Percentiles rank a stretch among this genome's conserved stretches.
These are phyloP conservation scores for Megaptera novaeangliae DNA, from an alignment of 2,113 vertebrate genomes.

Conservation along the genomic window DNA sequence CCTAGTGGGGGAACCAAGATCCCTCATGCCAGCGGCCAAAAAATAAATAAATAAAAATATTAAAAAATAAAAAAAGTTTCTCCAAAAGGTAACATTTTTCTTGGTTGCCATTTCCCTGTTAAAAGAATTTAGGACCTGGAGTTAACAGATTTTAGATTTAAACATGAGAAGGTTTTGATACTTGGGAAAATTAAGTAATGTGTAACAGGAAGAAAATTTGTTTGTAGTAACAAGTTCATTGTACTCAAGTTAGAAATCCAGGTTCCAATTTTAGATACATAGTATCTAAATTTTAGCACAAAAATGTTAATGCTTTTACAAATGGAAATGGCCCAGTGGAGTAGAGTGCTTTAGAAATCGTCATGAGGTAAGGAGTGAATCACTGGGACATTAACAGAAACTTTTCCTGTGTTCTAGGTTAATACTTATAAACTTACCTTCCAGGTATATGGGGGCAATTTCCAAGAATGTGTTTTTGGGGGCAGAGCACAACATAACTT, in stretches of 20 bases:
- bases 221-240: neutral
- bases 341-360: neutral
- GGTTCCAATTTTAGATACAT: neutral
- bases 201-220: neutral
- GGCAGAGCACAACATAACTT: neutral
- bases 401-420: neutral
- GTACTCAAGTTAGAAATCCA: neutral
- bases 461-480: neutral
- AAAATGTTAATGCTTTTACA: neutral
- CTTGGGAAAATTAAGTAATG: neutral
- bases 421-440: neutral
- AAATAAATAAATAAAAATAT: too few relatives aligned
- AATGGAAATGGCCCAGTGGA: neutral
- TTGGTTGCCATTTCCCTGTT: neutral
- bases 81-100: neutral
- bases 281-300: neutral
- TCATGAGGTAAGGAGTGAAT: neutral
- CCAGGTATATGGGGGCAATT: neutral
- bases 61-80: neutral
- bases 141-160: neutral
- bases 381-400: neutral
- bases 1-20: too few relatives aligned
- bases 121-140: neutral
- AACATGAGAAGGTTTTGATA: neutral
- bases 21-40: rapidly evolving